Evolutionary conservation across 2,113 vertebrate genomes (phyloP), one percentile per base, ranked within the genome.

Genomic region (Nansenia antarctica): DNA sequence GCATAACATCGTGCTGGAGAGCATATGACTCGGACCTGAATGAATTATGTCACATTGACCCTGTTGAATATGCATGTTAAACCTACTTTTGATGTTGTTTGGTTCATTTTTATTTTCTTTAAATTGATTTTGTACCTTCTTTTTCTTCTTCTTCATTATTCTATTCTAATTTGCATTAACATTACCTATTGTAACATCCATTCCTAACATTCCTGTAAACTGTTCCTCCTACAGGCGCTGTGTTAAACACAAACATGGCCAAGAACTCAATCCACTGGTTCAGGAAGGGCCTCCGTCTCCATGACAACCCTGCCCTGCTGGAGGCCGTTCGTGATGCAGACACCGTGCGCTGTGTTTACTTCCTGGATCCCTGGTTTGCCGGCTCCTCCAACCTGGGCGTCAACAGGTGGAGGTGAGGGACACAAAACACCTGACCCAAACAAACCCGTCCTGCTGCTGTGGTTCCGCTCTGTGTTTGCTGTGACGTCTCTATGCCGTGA

Each of bases 351-450:
- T 84, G 82, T 22, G 82, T 87, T 5, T 87, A 84, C 69, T 86
- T 87, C 31, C 76, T 87, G 52, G 86, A 87, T 39, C 86, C 84
- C 29, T 87, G 84, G 85, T 87, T 87, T 5, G 85, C 85, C 1
- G 85, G 85, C 2, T 73, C 85, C 1, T 86, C 84, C 58, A 86
- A 77, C 61, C 70, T 86, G 0, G 84, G 86, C 0, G 69, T 87
- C 49, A 87, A 87, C 76, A 59, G 86, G 29, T 87, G 86, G 82
- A 82, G 84, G 86, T 87, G 64, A 82, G 74, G 15, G 12, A 29
- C 31, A 12, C 14, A 3, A 14, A 64, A 11, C 5, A n/a, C n/a
- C n/a, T n/a, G n/a, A n/a, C n/a, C n/a, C n/a, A n/a, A n/a, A n/a
- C n/a, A n/a, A n/a, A n/a, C n/a, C n/a, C n/a, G n/a, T n/a, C n/a